phyloP scores from a whole-genome alignment of 1,140 invertebrate genomes.

The Drosophila sechellia region DNA sequence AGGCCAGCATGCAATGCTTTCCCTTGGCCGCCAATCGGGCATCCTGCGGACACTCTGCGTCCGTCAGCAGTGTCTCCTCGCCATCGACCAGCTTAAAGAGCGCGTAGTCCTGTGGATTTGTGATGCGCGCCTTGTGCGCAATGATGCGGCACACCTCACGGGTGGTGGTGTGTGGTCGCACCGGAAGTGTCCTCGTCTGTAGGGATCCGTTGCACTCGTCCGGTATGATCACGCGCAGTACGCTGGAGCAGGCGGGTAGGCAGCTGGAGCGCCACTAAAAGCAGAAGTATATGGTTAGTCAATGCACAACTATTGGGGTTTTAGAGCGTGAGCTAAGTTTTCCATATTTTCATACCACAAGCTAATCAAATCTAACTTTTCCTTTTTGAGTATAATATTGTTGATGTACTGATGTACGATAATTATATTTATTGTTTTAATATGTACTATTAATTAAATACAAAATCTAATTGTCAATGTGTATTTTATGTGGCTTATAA shows the following conservation, averaged over 20 bases:
- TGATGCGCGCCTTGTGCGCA: conserved; percentile 96
- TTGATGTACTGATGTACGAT: no score
- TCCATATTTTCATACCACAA: neutral
- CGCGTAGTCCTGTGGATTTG: conserved; percentile 98
- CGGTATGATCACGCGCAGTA: conserved; percentile 95
- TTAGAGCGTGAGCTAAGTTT: neutral
- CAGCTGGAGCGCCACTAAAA: conserved; percentile 85
- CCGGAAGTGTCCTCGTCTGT: conserved; percentile 95
- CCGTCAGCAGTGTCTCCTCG: conserved; percentile 94
- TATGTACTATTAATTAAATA: no score
- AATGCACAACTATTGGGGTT: neutral
- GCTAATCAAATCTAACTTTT: neutral
- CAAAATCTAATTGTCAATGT: no score
- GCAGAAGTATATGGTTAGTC: neutral
- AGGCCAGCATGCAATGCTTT: conserved; percentile 95
- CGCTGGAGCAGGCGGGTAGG: conserved; percentile 86
- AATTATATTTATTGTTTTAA: no score
- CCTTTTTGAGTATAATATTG: no score
- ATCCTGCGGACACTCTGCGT: conserved; percentile 96
- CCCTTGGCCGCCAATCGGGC: conserved; percentile 89
- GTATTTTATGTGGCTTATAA: no score
- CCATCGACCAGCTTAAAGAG: conserved; percentile 96
- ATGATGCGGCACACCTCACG: conserved; percentile 96
- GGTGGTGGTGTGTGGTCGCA: conserved; percentile 95
- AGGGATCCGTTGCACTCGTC: conserved; percentile 96